Evolutionary conservation across 2,888 invertebrate species (phyloP).

Genomic region (Amphimallon solstitiale): DNA sequence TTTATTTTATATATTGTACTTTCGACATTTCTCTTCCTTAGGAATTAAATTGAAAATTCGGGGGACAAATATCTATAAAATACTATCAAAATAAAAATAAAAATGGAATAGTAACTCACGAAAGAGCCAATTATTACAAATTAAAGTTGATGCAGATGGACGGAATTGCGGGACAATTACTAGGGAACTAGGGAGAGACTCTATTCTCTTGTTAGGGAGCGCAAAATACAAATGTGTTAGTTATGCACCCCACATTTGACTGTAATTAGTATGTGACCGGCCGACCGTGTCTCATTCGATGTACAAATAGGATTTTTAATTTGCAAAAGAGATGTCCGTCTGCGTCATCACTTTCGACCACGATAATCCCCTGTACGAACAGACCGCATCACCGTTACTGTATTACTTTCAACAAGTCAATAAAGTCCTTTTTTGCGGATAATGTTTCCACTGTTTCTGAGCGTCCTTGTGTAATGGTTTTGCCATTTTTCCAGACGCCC

Average conservation of each 20-base stretch:
- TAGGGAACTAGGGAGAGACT: conserved; percentile 15
- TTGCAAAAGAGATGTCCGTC: conserved; percentile 32
- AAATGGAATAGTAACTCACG: conserved; percentile 16
- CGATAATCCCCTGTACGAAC: conserved; percentile 5
- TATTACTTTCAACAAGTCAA: conserved; percentile 27
- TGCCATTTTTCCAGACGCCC: not conserved
- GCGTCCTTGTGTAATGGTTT: conserved; percentile 4
- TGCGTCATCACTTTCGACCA: conserved; percentile 30
- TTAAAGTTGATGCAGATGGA: conserved; percentile 35
- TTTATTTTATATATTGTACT: not conserved
- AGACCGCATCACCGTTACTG: conserved; percentile 11
- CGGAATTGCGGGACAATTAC: conserved; percentile 33
- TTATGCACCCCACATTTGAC: conserved; percentile 37
- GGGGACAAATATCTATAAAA: not conserved
- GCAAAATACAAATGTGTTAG: conserved; percentile 34
- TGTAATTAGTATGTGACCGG: conserved; percentile 36
- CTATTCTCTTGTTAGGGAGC: conserved; percentile 22
- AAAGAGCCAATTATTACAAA: conserved; percentile 34
- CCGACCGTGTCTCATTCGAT: conserved; percentile 31
- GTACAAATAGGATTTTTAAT: conserved; percentile 35
- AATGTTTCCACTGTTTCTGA: conserved; percentile 24
- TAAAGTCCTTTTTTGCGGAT: conserved; percentile 29
- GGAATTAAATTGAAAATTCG: not conserved
- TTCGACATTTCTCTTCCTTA: not conserved
- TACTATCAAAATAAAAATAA: conserved; percentile 4